Percentiles rank a stretch among this genome's conserved stretches.
Evolutionary conservation across 2,888 invertebrate genomes (phyloP).

Genomic region (Atrina japonica): DNA sequence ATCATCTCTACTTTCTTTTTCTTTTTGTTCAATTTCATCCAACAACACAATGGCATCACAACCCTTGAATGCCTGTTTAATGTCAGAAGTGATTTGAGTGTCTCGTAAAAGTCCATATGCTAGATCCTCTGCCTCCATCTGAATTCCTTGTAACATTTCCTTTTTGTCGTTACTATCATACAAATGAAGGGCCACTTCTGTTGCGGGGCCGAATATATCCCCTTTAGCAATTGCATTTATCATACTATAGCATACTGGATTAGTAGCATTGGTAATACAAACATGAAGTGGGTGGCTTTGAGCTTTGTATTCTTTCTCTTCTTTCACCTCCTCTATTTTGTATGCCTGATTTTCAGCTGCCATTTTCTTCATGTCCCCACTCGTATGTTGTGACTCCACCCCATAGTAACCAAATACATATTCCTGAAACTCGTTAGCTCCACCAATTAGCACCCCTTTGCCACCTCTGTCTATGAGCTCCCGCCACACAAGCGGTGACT

Average conservation of each 20-base stretch:
- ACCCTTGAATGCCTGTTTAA: conserved; percentile 68
- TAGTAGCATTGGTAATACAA: conserved; percentile 76
- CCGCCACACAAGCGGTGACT: conserved; percentile 80
- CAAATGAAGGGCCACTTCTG: conserved; percentile 72
- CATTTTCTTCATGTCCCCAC: conserved; percentile 74
- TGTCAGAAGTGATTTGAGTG: conserved; percentile 61
- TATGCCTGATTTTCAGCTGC: conserved; percentile 73
- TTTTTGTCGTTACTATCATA: conserved; percentile 60
- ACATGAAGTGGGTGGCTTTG: conserved; percentile 72
- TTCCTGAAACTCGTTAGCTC: conserved; percentile 80
- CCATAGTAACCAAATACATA: conserved; percentile 78
- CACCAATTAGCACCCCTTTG: conserved; percentile 80
- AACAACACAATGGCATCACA: conserved; percentile 72
- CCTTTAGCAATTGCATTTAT: conserved; percentile 69
- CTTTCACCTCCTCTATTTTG: conserved; percentile 71
- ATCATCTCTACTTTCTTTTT: conserved; percentile 57
- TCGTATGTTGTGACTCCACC: conserved; percentile 71
- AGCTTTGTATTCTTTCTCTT: conserved; percentile 62
- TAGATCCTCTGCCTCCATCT: conserved; percentile 76
- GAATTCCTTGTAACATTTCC: conserved; percentile 65
- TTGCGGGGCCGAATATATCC: conserved; percentile 70
- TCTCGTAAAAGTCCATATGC: conserved; percentile 67
- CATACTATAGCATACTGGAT: conserved; percentile 68
- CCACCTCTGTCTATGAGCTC: conserved; percentile 81
- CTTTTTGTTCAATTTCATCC: conserved; percentile 60